Evolutionary conservation across 2,797 vertebrate genomes (phyloP).

Genomic region (Cynodonichthys magdalenae): DNA sequence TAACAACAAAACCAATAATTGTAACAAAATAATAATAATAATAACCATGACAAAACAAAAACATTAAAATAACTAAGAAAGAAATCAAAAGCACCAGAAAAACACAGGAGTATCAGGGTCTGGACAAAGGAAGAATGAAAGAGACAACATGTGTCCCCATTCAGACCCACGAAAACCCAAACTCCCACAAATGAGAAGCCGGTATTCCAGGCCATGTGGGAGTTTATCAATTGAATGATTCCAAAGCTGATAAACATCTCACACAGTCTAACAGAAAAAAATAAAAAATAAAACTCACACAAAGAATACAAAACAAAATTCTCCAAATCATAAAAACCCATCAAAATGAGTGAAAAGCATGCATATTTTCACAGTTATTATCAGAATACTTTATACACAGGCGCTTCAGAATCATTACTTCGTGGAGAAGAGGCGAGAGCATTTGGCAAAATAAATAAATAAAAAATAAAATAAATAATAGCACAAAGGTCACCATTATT

Average conservation of each 20-base stretch:
- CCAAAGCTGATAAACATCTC: slow-evolving; percentile 78
- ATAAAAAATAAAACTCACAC: slow-evolving; percentile 38
- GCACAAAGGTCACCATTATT: slow-evolving; percentile 86
- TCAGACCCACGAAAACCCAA: slow-evolving; percentile 71
- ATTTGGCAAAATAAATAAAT: slow-evolving; percentile 85
- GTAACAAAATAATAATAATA: slow-evolving; percentile 20
- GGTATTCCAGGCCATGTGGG: slow-evolving; percentile 69
- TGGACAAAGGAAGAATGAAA: slow-evolving; percentile 69
- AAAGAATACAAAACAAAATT: slow-evolving; percentile 69
- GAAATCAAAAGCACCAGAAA: slow-evolving; percentile 55
- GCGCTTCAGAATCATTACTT: slow-evolving; percentile 88
- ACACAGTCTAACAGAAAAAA: slow-evolving; percentile 53
- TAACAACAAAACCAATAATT: slow-evolving; percentile 53
- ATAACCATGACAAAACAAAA: slow-evolving; percentile 34
- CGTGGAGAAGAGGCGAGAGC: slow-evolving; percentile 86
- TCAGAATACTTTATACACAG: slow-evolving; percentile 61
- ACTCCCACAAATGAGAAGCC: slow-evolving; percentile 70
- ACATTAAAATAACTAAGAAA: neutral
- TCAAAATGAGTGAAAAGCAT: slow-evolving; percentile 90
- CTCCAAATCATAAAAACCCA: slow-evolving; percentile 77
- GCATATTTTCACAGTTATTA: slow-evolving; percentile 89
- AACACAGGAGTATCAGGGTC: slow-evolving; percentile 56
- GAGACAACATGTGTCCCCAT: slow-evolving; percentile 68
- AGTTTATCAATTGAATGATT: slow-evolving; percentile 83
- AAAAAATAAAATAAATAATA: slow-evolving; percentile 78